Conservation (phyloP, 2,113 vertebrate genomes). For the Martes martes region DNA sequence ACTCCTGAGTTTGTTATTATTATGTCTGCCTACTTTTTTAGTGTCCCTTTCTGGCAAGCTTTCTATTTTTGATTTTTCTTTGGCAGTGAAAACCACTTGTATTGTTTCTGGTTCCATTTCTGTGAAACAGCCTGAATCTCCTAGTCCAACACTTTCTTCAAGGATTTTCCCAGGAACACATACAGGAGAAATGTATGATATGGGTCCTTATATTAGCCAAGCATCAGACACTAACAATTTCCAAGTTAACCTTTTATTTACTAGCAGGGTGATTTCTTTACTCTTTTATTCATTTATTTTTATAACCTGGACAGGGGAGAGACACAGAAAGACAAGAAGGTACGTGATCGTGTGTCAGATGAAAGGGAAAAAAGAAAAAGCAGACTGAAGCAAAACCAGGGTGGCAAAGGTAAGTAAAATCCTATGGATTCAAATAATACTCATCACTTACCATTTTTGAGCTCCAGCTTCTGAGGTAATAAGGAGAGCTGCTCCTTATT, state of each 20-base stretch:
- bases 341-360: background rate
- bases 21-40: background rate
- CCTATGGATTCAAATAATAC: background rate
- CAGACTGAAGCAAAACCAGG: background rate
- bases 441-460: background rate
- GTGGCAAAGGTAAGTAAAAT: background rate
- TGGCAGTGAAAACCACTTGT: background rate
- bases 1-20: background rate
- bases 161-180: background rate
- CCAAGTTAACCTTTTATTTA: slow-evolving; percentile 36
- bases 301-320: background rate
- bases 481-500: background rate
- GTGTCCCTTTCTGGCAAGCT: background rate
- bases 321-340: background rate
- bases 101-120: slow-evolving; percentile 45
- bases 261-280: background rate
- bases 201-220: background rate
- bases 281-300: background rate
- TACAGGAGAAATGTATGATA: background rate
- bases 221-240: background rate
- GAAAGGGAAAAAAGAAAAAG: background rate
- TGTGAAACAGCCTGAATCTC: background rate
- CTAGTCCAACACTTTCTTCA: background rate
- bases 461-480: background rate
- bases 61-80: background rate